Evolutionary conservation across 2,113 vertebrate species (phyloP).

Genomic region (Meriones unguiculatus): DNA sequence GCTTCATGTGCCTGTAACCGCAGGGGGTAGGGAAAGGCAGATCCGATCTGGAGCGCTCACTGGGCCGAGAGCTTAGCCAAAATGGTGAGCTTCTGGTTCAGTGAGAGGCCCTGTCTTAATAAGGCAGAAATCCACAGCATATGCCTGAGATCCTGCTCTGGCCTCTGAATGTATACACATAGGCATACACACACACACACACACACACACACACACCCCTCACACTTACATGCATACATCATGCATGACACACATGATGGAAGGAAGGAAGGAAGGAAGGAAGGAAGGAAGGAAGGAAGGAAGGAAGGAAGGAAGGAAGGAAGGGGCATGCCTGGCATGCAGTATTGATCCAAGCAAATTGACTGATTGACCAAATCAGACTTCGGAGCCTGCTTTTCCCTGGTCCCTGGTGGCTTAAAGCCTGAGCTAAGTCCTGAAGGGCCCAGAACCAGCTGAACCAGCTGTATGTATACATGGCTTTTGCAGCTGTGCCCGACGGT

Average conservation of each 20-base stretch:
- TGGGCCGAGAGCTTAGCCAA: not conserved
- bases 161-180: not conserved
- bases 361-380: no score
- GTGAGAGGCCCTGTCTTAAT: not conserved
- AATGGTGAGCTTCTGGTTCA: not conserved
- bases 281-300: not conserved
- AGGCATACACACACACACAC: not conserved
- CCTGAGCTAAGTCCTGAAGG: not conserved
- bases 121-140: not conserved
- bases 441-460: not conserved
- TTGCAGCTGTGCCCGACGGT: accelerated
- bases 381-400: not conserved
- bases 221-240: not conserved
- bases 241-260: not conserved
- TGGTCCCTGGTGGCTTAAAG: not conserved
- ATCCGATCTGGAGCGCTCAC: not conserved
- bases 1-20: not conserved
- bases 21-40: not conserved
- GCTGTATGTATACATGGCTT: accelerated
- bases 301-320: not conserved
- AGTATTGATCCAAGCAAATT: not conserved
- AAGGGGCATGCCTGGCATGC: accelerated
- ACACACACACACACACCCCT: not conserved
- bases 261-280: not conserved
- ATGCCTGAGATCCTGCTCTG: not conserved